Base-by-base conservation (phyloP, 2,797 vertebrate genomes). In the Muraenolepis orangiensis region DNA sequence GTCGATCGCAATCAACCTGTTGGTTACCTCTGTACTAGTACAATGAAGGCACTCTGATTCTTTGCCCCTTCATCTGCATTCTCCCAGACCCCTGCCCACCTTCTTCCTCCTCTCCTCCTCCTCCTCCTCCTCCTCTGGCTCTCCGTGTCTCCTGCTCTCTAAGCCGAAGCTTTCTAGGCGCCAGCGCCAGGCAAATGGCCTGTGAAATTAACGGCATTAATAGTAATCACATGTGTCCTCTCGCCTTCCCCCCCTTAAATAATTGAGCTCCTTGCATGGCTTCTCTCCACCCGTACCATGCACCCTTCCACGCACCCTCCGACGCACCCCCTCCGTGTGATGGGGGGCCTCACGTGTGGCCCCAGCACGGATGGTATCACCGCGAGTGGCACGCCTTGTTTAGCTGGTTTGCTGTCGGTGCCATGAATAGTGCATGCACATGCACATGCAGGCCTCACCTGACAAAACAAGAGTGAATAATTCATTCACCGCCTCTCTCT, bases 131-230 rank as follows among this genome's bases (percentile, higher is more conserved):
- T 72, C 78, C 31, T 34, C 64, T 40, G 23, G 1, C 61, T 67
- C 78, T 72, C 78, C 36, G 51, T 66, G 29, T 79, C 74, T 68
- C 81, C 75, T n/a, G 67, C 77, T 57, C 42, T 85, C 71, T 80
- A 68, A 30, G 13, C 74, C 78, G 78, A 51, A 67, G 46, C 81
- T 76, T 80, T 70, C 67, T n/a, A 66, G 66, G 78, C 77, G 77
- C 31, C 28, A 69, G 68, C 66, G 82, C 74, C 29, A 79, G 64
- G 69, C 82, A 92, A 92, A 91, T 93, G 89, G 85, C 71, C 82
- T 90, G 88, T 93, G 90, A 91, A 93, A 93, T 93, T 74, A 92
- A 90, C 83, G 86, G 75, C 80, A 87, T 91, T 92, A 90, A 91
- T 91, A 89, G 87, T 87, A 88, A 91, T 87, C 76, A 66, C 79